These are phyloP conservation scores for Clostera curtula DNA, from an alignment of 2,888 invertebrate genomes.

Conservation along the genomic window DNA sequence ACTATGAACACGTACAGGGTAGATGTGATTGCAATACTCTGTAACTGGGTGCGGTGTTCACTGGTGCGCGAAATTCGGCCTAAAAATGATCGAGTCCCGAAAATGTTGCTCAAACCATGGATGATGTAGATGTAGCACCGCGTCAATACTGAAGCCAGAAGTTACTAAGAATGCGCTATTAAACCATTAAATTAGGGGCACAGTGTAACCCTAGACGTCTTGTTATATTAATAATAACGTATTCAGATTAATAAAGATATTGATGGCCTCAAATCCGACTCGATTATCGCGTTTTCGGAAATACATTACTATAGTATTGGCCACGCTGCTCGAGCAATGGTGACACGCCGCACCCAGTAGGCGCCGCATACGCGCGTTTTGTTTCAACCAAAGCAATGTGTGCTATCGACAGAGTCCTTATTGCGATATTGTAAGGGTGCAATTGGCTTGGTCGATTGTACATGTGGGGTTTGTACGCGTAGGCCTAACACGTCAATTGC, in stretches of 20 bases:
- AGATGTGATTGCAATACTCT: constrained; percentile 68
- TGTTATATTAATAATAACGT: too few species aligned
- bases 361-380: constrained; percentile 55
- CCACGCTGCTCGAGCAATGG: too few species aligned
- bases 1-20: constrained; percentile 72
- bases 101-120: neutral
- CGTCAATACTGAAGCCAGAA: too few species aligned
- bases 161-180: too few species aligned
- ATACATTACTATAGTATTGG: too few species aligned
- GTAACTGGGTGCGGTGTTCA: constrained; percentile 56
- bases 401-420: constrained; percentile 17
- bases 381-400: constrained; percentile 27
- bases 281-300: too few species aligned
- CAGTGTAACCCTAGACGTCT: too few species aligned
- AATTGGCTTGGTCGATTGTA: constrained; percentile 14
- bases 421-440: constrained; percentile 7
- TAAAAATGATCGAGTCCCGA: constrained; percentile 9
- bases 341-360: constrained; percentile 48
- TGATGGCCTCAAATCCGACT: too few species aligned
- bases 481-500: constrained; percentile 73
- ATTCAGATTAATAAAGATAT: too few species aligned
- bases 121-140: too few species aligned
- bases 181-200: too few species aligned
- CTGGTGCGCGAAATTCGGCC: constrained; percentile 21
- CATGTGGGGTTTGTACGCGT: constrained; percentile 42